Conservation (phyloP, 2,113 vertebrate genomes). For the Pleuronectes platessa region DNA sequence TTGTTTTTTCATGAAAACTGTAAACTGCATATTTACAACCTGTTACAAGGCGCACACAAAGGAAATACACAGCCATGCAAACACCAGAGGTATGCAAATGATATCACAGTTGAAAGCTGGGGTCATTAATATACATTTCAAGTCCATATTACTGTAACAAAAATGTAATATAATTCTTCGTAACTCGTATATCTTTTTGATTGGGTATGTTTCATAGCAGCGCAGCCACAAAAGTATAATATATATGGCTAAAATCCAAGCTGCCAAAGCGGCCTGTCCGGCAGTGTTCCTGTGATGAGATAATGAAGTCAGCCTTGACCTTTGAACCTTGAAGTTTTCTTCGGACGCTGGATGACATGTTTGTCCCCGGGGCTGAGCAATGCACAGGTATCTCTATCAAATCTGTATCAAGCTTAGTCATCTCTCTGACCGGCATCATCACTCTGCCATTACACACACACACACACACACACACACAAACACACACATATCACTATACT, state of each 20-base stretch:
- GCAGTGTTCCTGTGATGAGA: neutral
- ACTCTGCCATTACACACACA: slow-evolving; percentile 22
- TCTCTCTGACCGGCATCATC: slow-evolving; percentile 43
- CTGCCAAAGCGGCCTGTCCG: neutral
- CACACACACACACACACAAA: neutral
- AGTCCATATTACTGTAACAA: neutral
- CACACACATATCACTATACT: slow-evolving; percentile 9
- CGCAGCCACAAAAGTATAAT: neutral
- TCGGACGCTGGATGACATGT: slow-evolving; percentile 12
- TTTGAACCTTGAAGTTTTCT: slow-evolving; percentile 30
- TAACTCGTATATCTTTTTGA: neutral
- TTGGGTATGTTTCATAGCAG: neutral
- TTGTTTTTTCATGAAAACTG: slow-evolving; percentile 79
- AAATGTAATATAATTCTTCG: neutral
- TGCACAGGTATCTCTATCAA: slow-evolving; percentile 23
- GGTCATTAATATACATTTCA: slow-evolving; percentile 39
- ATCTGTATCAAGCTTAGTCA: slow-evolving; percentile 46
- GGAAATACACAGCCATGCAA: slow-evolving; percentile 14
- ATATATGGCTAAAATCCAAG: neutral
- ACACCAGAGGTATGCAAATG: slow-evolving; percentile 36
- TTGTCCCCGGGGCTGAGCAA: slow-evolving; percentile 8
- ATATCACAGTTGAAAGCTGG: neutral
- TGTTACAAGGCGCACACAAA: slow-evolving; percentile 60
- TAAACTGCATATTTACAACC: slow-evolving; percentile 79
- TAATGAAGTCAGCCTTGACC: slow-evolving; percentile 43